Conservation (phyloP, 2,797 vertebrate species). For the Buceros bicornis region DNA sequence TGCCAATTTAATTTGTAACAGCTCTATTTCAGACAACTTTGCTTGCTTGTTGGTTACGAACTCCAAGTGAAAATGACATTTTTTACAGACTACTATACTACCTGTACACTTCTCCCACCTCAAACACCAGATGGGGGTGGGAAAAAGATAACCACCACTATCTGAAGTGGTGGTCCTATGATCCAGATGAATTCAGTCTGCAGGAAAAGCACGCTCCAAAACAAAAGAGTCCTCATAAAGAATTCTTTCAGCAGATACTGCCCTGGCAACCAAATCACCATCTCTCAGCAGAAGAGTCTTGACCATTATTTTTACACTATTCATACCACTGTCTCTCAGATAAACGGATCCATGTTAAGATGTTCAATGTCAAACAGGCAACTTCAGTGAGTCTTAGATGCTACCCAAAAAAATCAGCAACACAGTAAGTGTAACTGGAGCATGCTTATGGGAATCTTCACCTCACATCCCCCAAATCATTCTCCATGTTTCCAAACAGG, state of each 20-base stretch:
- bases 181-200: background rate
- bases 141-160: background rate
- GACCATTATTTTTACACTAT: background rate
- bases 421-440: background rate
- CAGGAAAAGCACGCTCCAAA: background rate
- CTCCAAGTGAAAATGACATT: background rate
- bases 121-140: background rate
- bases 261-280: background rate
- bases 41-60: background rate
- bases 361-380: background rate
- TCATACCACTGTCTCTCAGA: background rate
- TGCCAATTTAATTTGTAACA: background rate
- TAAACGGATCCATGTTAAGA: background rate
- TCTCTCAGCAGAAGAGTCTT: background rate
- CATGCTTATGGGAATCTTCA: background rate
- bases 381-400: background rate
- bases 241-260: background rate
- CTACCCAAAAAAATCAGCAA: background rate
- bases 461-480: background rate
- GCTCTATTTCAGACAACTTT: background rate
- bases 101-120: background rate
- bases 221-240: background rate
- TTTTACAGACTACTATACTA: background rate
- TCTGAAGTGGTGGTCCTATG: fast-evolving
- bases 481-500: background rate